A percentile compares a stretch with the other conserved stretches of the same genome.
phyloP scores from a whole-genome alignment of 2,888 invertebrate species.

The Emmelina monodactyla region DNA sequence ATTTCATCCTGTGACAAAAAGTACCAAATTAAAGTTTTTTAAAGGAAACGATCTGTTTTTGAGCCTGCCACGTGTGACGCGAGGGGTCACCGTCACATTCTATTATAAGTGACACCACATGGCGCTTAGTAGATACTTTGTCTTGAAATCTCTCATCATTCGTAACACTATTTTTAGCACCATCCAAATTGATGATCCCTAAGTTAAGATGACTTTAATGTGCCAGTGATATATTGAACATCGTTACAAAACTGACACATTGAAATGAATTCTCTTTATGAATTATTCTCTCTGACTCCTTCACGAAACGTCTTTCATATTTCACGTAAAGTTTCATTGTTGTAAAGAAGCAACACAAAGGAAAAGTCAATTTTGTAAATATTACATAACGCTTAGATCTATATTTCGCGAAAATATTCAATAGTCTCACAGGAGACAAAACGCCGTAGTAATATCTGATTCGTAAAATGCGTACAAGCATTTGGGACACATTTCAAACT shows the following conservation, averaged over 20 bases:
- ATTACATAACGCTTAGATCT: constrained; percentile 29
- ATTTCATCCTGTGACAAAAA: constrained; percentile 39
- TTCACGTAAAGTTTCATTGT: constrained; percentile 21
- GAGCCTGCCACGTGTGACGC: constrained; percentile 56
- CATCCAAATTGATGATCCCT: constrained; percentile 43
- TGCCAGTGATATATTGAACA: constrained; percentile 39
- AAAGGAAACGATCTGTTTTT: constrained; percentile 65
- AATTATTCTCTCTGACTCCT: constrained; percentile 24
- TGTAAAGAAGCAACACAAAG: constrained; percentile 21
- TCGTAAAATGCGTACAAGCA: constrained; percentile 23
- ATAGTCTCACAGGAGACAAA: constrained; percentile 37
- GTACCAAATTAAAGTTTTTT: constrained; percentile 61
- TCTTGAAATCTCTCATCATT: constrained; percentile 56
- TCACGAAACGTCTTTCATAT: constrained; percentile 21
- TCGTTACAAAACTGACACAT: constrained; percentile 33
- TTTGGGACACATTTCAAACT: constrained; percentile 15
- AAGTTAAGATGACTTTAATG: constrained; percentile 52
- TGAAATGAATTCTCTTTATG: constrained; percentile 32
- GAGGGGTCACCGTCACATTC: constrained; percentile 36
- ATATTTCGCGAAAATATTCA: constrained; percentile 38
- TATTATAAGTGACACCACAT: constrained; percentile 56
- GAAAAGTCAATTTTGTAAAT: constrained; percentile 25
- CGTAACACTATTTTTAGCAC: constrained; percentile 43
- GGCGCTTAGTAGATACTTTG: constrained; percentile 54
- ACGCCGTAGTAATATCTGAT: constrained; percentile 38